These are phyloP conservation scores for Dromaius novaehollandiae DNA, from an alignment of 2,113 vertebrate genomes.

Conservation along the genomic window DNA sequence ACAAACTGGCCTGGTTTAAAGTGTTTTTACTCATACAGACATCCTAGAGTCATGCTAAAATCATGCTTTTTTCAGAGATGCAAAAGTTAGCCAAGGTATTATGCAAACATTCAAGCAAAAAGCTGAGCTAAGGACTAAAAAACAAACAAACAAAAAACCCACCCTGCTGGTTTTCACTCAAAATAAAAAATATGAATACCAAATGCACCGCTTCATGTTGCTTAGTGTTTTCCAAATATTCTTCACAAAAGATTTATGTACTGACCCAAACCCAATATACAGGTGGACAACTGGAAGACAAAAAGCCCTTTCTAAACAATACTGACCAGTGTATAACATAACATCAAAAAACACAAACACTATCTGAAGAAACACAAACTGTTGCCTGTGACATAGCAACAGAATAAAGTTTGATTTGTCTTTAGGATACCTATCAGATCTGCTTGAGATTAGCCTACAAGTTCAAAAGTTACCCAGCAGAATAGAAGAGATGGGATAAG, in stretches of 20 bases:
- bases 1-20: background rate
- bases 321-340: accelerated
- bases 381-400: background rate
- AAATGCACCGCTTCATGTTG: background rate
- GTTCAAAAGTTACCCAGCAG: background rate
- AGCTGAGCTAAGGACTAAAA: background rate
- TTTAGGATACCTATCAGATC: background rate
- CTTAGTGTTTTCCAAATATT: background rate
- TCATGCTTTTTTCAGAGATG: background rate
- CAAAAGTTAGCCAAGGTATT: background rate
- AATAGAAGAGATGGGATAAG: background rate
- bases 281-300: background rate
- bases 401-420: background rate
- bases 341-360: background rate
- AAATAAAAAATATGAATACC: background rate
- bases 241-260: background rate
- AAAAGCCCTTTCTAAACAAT: background rate
- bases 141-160: background rate
- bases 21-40: background rate
- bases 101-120: background rate
- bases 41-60: background rate
- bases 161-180: background rate
- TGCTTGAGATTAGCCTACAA: background rate
- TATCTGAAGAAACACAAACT: background rate
- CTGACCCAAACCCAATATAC: background rate